A percentile compares a stretch with the other conserved stretches of the same genome.
phyloP scores from a whole-genome alignment of 2,797 vertebrate genomes.

The Pterois miles region DNA sequence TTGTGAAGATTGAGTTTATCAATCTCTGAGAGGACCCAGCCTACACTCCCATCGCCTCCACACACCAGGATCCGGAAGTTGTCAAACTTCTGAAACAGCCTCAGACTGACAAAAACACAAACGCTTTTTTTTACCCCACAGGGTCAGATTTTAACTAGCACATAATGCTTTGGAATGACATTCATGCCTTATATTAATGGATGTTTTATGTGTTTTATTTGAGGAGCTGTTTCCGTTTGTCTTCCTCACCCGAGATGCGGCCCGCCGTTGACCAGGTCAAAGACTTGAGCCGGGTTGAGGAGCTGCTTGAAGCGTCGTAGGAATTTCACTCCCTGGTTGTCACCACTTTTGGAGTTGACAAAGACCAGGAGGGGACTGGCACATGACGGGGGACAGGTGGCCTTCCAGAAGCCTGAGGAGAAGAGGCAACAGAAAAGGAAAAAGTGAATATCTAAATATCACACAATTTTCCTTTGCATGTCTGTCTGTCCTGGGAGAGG shows the following conservation, averaged over 20 bases:
- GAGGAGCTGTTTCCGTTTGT: not conserved
- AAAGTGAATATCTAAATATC: not conserved
- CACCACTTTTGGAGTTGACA: conserved; percentile 99
- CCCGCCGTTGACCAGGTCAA: conserved; percentile 98
- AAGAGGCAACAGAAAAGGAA: not conserved
- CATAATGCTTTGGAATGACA: not conserved
- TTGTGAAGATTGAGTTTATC: conserved; percentile 98
- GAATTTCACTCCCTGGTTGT: conserved; percentile 99
- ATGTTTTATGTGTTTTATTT: not conserved
- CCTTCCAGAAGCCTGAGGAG: conserved; percentile 96
- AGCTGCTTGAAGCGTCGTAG: conserved; percentile 98
- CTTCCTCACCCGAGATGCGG: conserved; percentile 94
- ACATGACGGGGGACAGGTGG: conserved; percentile 95
- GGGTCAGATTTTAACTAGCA: not conserved
- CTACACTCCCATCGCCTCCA: conserved; percentile 97
- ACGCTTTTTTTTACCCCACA: not conserved
- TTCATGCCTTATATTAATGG: not conserved
- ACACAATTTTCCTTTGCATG: not conserved
- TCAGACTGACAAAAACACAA: conserved; percentile 82
- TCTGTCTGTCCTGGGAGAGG: not conserved
- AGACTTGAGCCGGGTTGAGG: conserved; percentile 98
- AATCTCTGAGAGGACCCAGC: conserved; percentile 98
- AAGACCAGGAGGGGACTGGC: conserved; percentile 98
- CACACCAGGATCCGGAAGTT: conserved; percentile 99
- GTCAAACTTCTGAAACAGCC: conserved; percentile 99